Percentiles rank a stretch among this genome's conserved stretches.
Evolutionary conservation across 64 coral and sea anemone species (phyloP).

Genomic region (Catalaphyllia jardinei): DNA sequence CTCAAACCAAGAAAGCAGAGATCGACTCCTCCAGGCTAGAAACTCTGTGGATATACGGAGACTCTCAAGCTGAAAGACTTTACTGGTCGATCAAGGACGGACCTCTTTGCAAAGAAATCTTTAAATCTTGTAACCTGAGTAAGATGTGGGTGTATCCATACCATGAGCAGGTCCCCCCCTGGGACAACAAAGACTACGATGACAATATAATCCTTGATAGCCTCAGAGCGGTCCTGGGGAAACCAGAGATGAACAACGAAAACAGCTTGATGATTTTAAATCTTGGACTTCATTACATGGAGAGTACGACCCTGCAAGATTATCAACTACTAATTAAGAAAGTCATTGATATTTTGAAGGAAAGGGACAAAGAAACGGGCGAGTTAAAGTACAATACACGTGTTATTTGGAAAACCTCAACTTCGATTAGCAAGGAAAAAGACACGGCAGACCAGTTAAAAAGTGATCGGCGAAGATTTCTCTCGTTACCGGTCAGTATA

Average conservation of each 20-base stretch:
- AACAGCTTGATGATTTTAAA: constrained; percentile 87
- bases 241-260: constrained; percentile 63
- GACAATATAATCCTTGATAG: constrained; percentile 44
- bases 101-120: constrained; percentile 68
- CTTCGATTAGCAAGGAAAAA: constrained; percentile 86
- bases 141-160: constrained; percentile 88
- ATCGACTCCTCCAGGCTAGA: neutral
- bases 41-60: constrained; percentile 80
- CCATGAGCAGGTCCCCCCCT: constrained; percentile 19
- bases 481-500: constrained; percentile 80
- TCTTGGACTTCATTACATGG: constrained; percentile 82
- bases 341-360: constrained; percentile 57
- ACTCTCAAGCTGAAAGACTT: constrained; percentile 86
- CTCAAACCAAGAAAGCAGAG: neutral
- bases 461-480: constrained; percentile 73
- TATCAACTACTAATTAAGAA: constrained; percentile 65
- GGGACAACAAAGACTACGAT: constrained; percentile 84
- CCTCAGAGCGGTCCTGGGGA: constrained; percentile 49
- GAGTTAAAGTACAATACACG: constrained; percentile 44
- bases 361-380: neutral
- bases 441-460: constrained; percentile 58
- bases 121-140: constrained; percentile 72
- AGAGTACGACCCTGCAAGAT: constrained; percentile 45
- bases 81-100: constrained; percentile 40
- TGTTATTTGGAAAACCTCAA: constrained; percentile 91